Conservation (phyloP, 1,140 invertebrate species). For the Drosophila subpulchrella region DNA sequence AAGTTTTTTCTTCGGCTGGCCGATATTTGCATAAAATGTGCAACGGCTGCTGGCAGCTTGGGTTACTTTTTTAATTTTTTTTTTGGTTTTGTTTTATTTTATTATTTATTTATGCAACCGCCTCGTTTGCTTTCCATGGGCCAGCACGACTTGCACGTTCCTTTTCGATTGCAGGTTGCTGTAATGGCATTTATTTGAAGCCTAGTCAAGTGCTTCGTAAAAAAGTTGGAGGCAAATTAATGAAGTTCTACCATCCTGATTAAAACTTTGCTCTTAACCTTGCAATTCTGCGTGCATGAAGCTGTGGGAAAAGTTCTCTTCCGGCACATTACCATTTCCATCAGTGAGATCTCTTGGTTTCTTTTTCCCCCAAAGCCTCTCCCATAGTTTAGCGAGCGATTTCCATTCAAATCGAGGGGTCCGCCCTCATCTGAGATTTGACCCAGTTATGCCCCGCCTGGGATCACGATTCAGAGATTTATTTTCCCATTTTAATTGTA, state of each 20-base stretch:
- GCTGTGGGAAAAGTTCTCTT: conserved; percentile 41
- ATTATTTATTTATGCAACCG: conserved; percentile 30
- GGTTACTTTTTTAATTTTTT: conserved; percentile 17
- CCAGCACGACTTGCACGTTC: conserved; percentile 16
- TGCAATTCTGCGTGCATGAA: conserved; percentile 49
- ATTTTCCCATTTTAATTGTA: conserved; percentile 65
- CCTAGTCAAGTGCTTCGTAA: conserved; percentile 51
- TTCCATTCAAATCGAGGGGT: conserved; percentile 53
- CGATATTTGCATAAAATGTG: conserved; percentile 73
- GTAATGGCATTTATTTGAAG: conserved; percentile 58
- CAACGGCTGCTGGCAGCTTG: conserved; percentile 39
- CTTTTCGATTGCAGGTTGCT: conserved; percentile 25
- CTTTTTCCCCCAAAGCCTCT: not conserved
- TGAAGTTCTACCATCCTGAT: conserved; percentile 65
- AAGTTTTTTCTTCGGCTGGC: conserved; percentile 26
- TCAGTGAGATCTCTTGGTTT: conserved; percentile 8
- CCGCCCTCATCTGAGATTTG: conserved; percentile 59
- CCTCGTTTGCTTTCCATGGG: conserved; percentile 18
- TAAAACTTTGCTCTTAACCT: conserved; percentile 70
- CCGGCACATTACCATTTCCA: conserved; percentile 59
- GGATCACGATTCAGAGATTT: conserved; percentile 63
- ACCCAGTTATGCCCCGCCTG: conserved; percentile 54
- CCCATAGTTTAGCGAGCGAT: conserved; percentile 23
- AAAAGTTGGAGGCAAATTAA: conserved; percentile 71
- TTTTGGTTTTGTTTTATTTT: conserved; percentile 48